Conservation (phyloP, 2,797 vertebrate genomes). For the Sylvilagus floridanus region DNA sequence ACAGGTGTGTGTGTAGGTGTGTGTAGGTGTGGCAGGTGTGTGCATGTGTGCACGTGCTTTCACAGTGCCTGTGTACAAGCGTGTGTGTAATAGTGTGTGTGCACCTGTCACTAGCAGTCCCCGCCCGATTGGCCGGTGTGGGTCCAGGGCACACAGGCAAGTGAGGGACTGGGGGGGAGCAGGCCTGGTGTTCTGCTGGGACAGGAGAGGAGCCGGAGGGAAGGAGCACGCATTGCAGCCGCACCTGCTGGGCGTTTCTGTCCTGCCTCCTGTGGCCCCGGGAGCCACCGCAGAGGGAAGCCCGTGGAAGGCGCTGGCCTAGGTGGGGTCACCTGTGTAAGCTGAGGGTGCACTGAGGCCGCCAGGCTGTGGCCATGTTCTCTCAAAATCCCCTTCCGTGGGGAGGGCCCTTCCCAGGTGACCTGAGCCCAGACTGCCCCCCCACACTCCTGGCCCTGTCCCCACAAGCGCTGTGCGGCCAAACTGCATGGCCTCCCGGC, state of each 20-base stretch:
- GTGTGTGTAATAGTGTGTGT: not conserved
- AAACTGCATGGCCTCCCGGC: not conserved
- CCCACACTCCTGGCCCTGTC: accelerated
- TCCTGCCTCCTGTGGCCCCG: not conserved
- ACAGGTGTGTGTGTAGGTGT: too few species aligned
- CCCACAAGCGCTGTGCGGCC: accelerated
- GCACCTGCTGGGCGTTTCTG: not conserved
- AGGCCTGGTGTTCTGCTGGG: not conserved
- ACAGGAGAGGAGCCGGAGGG: not conserved
- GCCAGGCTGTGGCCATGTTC: not conserved
- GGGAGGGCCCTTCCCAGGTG: not conserved
- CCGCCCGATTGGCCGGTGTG: not conserved
- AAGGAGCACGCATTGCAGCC: not conserved
- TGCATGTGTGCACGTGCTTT: not conserved
- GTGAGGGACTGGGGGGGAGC: not conserved
- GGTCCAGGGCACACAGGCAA: not conserved
- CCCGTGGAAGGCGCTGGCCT: too few species aligned
- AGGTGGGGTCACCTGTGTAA: accelerated
- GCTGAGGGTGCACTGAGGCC: not conserved
- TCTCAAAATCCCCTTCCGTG: not conserved
- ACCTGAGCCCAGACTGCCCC: not conserved
- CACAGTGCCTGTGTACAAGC: not conserved
- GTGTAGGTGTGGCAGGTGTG: not conserved
- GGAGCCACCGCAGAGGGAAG: not conserved
- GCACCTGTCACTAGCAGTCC: too few species aligned